Conservation (phyloP, 2,113 vertebrate species). For the Nymphicus hollandicus region DNA sequence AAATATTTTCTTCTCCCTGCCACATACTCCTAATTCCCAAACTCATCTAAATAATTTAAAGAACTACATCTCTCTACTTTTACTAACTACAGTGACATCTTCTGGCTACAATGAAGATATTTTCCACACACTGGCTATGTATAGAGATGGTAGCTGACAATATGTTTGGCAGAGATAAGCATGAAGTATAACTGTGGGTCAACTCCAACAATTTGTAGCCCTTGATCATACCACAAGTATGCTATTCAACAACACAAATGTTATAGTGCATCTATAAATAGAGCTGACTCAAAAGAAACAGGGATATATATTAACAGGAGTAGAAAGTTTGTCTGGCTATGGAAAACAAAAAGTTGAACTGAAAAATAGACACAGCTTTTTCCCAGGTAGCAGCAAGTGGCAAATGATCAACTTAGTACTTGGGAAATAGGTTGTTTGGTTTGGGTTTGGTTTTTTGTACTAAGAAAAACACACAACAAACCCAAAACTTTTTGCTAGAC, state of each 20-base stretch:
- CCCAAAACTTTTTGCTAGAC: not conserved
- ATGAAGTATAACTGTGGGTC: not conserved
- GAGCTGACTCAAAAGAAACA: not conserved
- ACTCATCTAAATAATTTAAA: not conserved
- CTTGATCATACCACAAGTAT: not conserved
- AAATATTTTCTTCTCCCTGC: not conserved
- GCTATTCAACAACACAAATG: not conserved
- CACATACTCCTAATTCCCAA: not conserved
- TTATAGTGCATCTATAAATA: not conserved
- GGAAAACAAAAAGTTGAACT: not conserved
- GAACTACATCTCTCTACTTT: not conserved
- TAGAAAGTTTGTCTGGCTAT: not conserved
- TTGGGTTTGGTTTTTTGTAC: not conserved
- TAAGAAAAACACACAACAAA: not conserved
- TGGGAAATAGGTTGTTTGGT: not conserved
- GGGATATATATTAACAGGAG: not conserved
- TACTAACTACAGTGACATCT: conserved; percentile 47
- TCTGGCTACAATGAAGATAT: not conserved
- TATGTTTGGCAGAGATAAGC: not conserved
- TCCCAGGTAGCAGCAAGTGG: not conserved
- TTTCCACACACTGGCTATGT: not conserved
- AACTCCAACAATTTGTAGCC: not conserved
- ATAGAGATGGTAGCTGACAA: not conserved
- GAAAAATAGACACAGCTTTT: not conserved
- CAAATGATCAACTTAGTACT: not conserved